These are phyloP conservation scores for Mimumesa dahlbomi DNA, from an alignment of 2,888 invertebrate genomes.

Conservation along the genomic window DNA sequence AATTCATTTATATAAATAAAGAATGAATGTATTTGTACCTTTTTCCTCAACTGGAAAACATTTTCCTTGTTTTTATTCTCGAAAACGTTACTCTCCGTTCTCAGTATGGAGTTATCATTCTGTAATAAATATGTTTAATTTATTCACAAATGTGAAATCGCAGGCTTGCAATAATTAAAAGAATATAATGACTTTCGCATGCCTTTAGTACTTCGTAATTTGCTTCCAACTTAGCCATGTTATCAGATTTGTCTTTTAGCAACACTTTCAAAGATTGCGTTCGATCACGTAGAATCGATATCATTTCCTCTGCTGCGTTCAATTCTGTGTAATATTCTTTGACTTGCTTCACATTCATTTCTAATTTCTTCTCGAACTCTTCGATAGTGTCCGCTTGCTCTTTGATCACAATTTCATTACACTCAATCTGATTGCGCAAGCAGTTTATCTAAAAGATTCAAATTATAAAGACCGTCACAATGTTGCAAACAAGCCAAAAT, in stretches of 20 bases:
- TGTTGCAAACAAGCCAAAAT: too few relatives aligned
- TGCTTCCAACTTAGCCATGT: constrained; percentile 67
- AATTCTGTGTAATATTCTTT: constrained; percentile 62
- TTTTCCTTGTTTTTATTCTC: constrained; percentile 67
- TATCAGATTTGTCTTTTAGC: constrained; percentile 67
- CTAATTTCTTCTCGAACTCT: constrained; percentile 60
- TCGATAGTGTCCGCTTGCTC: constrained; percentile 58
- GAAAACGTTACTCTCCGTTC: constrained; percentile 55
- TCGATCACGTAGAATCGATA: constrained; percentile 55
- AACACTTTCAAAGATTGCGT: constrained; percentile 66
- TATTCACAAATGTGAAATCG: neutral
- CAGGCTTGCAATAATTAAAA: neutral
- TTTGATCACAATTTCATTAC: constrained; percentile 47
- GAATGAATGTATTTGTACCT: constrained; percentile 26
- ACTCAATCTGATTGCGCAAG: constrained; percentile 38
- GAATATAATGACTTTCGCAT: constrained; percentile 12
- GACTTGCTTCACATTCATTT: constrained; percentile 51
- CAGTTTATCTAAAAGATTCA: constrained; percentile 40
- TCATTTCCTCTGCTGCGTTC: constrained; percentile 61
- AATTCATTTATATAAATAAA: neutral
- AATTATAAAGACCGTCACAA: too few relatives aligned
- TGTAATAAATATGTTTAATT: constrained; percentile 40
- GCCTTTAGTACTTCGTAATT: constrained; percentile 73
- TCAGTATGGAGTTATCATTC: constrained; percentile 73
- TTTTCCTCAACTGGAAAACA: constrained; percentile 62